phyloP scores from a whole-genome alignment of 2,797 vertebrate species.

The Eurystomus glaucurus region DNA sequence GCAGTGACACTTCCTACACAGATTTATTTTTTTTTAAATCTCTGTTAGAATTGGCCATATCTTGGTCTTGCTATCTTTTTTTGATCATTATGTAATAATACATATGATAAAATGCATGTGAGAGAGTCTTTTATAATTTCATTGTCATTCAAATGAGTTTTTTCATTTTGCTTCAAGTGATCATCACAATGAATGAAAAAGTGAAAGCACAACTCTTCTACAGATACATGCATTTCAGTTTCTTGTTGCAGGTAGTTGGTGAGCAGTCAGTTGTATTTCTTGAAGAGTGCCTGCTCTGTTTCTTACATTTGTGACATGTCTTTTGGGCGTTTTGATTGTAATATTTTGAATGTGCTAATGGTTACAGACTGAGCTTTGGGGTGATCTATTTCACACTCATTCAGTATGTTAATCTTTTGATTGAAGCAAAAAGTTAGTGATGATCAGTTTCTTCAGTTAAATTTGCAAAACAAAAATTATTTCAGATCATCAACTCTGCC shows the following conservation, averaged over 20 bases:
- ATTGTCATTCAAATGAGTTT: neutral
- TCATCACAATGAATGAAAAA: neutral
- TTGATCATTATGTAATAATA: neutral
- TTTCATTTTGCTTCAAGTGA: neutral
- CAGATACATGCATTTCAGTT: neutral
- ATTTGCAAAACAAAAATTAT: neutral
- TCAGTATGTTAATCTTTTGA: neutral
- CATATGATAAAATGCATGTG: neutral
- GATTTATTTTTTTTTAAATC: neutral
- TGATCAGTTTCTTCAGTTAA: neutral
- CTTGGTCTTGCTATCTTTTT: neutral
- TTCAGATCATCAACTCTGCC: accelerated
- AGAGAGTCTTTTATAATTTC: neutral
- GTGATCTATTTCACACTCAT: neutral
- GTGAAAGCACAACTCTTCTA: neutral
- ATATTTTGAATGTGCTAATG: neutral
- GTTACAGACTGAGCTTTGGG: neutral
- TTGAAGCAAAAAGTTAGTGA: neutral
- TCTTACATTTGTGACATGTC: neutral
- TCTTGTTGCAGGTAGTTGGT: neutral
- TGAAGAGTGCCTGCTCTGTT: neutral
- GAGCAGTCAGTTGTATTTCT: neutral
- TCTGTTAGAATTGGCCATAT: neutral
- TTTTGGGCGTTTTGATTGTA: neutral
- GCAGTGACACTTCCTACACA: neutral